Conservation (phyloP, 1,140 invertebrate genomes). For the Heterodera carotae region DNA sequence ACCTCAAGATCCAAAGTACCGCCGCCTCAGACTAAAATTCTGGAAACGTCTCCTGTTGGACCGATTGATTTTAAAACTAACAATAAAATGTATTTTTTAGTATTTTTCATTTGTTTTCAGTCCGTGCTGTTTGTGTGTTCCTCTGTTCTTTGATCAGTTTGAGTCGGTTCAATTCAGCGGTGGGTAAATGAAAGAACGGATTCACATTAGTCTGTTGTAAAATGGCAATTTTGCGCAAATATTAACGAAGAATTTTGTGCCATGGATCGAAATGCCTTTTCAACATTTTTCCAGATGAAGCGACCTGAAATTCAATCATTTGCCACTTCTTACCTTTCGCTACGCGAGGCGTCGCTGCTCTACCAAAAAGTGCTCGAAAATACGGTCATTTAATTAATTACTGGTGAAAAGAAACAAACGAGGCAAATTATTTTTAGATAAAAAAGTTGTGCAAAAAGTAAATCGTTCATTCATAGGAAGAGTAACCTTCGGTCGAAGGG, state of each 20-base stretch:
- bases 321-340: slow-evolving; percentile 21
- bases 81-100: no score
- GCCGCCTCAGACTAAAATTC: no score
- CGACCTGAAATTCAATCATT: slow-evolving; percentile 21
- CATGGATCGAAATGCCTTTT: background rate
- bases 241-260: background rate
- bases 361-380: slow-evolving; percentile 10
- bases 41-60: no score
- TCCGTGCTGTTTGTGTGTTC: slow-evolving; percentile 13
- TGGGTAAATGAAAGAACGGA: background rate
- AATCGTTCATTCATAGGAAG: no score
- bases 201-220: no score
- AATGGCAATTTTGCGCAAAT: no score
- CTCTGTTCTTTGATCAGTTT: slow-evolving; percentile 6
- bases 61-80: no score
- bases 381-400: background rate
- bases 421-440: slow-evolving; percentile 8
- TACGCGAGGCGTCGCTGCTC: slow-evolving; percentile 15
- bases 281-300: background rate
- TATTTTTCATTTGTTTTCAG: background rate
- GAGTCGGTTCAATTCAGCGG: slow-evolving; percentile 8
- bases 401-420: no score
- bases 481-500: no score
- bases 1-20: no score
- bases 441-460: no score